Evolutionary conservation across 2,113 vertebrate genomes (phyloP).

Genomic region (Hemiscyllium ocellatum): DNA sequence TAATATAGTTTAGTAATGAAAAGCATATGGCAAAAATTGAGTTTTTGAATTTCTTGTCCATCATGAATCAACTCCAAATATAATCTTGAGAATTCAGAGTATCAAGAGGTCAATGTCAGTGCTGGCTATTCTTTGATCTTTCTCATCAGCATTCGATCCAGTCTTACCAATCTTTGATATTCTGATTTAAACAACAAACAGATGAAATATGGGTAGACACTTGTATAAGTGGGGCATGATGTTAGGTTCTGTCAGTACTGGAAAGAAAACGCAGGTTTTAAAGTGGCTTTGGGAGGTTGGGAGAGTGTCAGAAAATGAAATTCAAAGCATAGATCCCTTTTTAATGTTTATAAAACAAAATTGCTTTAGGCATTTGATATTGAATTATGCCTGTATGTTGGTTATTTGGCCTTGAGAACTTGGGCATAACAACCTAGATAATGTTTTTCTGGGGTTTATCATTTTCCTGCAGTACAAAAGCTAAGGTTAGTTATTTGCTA

Average conservation of each 20-base stretch:
- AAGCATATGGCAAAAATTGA: not conserved
- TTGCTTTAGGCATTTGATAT: not conserved
- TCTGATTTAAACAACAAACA: not conserved
- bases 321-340: too few relatives aligned
- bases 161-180: not conserved
- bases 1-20: not conserved
- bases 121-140: not conserved
- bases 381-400: not conserved
- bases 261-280: not conserved
- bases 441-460: not conserved
- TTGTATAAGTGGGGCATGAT: not conserved
- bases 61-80: not conserved
- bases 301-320: not conserved
- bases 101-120: not conserved
- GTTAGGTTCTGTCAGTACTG: not conserved
- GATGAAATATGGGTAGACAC: not conserved
- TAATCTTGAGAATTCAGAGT: not conserved
- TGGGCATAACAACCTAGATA: not conserved
- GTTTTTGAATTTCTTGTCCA: not conserved
- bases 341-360: not conserved
- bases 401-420: not conserved
- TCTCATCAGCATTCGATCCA: not conserved
- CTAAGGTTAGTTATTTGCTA: not conserved
- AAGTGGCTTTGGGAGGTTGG: not conserved
- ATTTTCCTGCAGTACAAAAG: not conserved